Evolutionary conservation across 2,113 vertebrate species (phyloP), one percentile per base, ranked within the genome.

Genomic region (Zosterops japonicus): DNA sequence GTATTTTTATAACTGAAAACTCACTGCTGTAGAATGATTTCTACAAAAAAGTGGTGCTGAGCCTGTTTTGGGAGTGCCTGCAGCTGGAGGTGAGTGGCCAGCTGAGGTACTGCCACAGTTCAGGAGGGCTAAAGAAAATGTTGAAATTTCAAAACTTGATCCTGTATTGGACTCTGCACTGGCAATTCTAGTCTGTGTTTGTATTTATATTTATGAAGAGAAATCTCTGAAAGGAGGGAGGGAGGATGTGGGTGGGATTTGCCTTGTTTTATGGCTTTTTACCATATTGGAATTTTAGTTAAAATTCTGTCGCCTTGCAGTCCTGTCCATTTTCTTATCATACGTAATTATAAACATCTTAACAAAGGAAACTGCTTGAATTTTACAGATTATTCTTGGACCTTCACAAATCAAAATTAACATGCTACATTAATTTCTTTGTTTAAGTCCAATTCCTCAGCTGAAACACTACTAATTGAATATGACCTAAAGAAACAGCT

Each of bases 401-500:
- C 60, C 29, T 72, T 91, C 83, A 87, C 49, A 86, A 90, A 72
- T 91, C 6, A 3, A 83, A 82, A 83, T 80, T 50, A 80, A 52
- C 47, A 61, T 56, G 52, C 41, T 87, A 7, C 71, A 70, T 90
- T 93, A 46, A 76, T 94, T 89, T 90, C 64, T 96, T 88, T 67
- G 39, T 87, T 92, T 36, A 77, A 91, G 39, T 83, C 47, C 42
- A 83, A 49, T 89, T 90, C 56, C 46, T 94, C 25, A 46, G 49
- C 83, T 87, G 84, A 90, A 93, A 71, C 41, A 42, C 68, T 86
- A 11, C 35, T 72, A 59, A 74, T 52, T 61, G 49, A 84, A 24
- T 80, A 44, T 75, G 70, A 93, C 67, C 83, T 92, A 23, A 75
- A 85, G 63, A 93, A 94, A 67, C 80, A 95, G 90, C 76, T 95